phyloP scores from a whole-genome alignment of 2,113 vertebrate species.

The Gnathonemus longibarbis region DNA sequence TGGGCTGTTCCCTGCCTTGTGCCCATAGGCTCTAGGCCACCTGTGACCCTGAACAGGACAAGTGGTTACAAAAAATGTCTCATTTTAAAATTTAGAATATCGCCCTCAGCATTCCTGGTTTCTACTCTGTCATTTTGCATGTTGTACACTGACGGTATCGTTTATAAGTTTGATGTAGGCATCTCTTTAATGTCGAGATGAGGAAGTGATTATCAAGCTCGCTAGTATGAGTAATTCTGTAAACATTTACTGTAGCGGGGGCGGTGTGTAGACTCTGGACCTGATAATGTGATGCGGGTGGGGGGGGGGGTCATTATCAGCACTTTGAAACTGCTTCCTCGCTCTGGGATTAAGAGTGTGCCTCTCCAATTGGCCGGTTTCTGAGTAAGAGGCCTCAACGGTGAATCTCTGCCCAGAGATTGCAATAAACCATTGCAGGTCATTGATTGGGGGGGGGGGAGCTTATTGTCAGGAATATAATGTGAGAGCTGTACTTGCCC shows the following conservation, averaged over 20 bases:
- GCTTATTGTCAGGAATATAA: not conserved
- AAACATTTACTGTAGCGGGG: constrained; percentile 12
- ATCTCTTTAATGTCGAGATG: not conserved
- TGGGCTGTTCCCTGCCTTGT: not conserved
- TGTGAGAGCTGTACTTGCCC: not conserved
- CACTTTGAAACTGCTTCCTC: not conserved
- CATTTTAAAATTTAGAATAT: not conserved
- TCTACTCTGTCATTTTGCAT: not conserved
- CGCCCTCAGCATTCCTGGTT: not conserved
- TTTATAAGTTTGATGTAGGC: not conserved
- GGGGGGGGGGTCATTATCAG: constrained; percentile 5
- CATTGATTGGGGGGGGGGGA: not conserved
- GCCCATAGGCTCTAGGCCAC: not conserved
- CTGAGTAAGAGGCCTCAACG: not conserved
- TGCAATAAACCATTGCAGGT: constrained; percentile 10
- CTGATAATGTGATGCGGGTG: constrained; percentile 8
- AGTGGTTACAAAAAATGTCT: not conserved
- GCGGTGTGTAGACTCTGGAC: constrained; percentile 16
- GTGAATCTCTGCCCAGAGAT: not conserved
- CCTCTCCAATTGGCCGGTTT: not conserved
- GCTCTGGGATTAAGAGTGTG: not conserved
- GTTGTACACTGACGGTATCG: not conserved
- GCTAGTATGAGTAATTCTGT: constrained; percentile 8
- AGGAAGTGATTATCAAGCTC: not conserved
- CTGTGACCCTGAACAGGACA: not conserved